Conservation (phyloP, 2,113 vertebrate species). For the human (Homo sapiens) region GRCh38 chr22:26154501-26155000, state of each 20-base stretch:
- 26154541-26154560: not conserved
- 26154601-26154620: not conserved
- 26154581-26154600: no score
- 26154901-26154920: not conserved
- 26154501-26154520: rapidly evolving
- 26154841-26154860: not conserved
- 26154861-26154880: not conserved
- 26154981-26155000: not conserved
- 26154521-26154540: not conserved
- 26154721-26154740: not conserved
- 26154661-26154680: not conserved
- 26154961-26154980: rapidly evolving
- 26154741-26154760: not conserved
- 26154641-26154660: not conserved
- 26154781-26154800: not conserved
- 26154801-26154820: not conserved
- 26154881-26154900: not conserved
- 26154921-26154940: not conserved
- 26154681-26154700: not conserved
- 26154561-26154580: not conserved
- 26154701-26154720: not conserved
- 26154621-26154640: not conserved
- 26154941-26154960: no score
- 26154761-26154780: not conserved
- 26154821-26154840: not conserved